Evolutionary conservation across 2,888 invertebrate genomes (phyloP).

Genomic region (Habrosyne pyritoides): DNA sequence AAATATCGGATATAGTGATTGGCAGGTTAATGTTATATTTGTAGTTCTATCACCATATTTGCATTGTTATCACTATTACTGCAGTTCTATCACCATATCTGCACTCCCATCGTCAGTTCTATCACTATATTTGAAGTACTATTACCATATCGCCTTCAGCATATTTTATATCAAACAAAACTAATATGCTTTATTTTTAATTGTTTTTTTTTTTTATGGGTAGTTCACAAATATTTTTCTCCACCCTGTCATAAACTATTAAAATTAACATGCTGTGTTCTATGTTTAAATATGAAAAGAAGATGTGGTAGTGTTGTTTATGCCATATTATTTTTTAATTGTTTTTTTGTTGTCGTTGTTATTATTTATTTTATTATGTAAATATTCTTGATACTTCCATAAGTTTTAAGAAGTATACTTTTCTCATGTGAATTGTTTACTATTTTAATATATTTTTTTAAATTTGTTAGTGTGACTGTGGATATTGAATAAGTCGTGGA

Average conservation of each 20-base stretch:
- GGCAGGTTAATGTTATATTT: no score
- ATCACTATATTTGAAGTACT: no score
- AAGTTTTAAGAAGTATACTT: not conserved
- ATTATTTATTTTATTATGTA: not conserved
- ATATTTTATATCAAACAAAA: no score
- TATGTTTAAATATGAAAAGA: not conserved
- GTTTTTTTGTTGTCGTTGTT: not conserved
- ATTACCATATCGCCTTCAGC: no score
- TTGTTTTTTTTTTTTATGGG: no score
- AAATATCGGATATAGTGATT: no score
- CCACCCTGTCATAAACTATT: not conserved
- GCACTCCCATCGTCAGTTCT: no score
- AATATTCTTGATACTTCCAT: not conserved
- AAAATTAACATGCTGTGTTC: not conserved
- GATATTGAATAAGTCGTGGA: not conserved
- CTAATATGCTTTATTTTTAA: no score
- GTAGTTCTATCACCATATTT: no score
- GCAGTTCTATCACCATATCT: no score
- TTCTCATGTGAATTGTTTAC: not conserved
- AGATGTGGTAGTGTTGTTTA: not conserved
- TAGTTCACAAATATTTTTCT: not conserved
- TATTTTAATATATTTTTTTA: not conserved
- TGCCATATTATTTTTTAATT: not conserved
- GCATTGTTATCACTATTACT: no score
- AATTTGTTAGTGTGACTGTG: not conserved